phyloP scores from a whole-genome alignment of 2,113 vertebrate genomes.

The Macroglossus sobrinus region DNA sequence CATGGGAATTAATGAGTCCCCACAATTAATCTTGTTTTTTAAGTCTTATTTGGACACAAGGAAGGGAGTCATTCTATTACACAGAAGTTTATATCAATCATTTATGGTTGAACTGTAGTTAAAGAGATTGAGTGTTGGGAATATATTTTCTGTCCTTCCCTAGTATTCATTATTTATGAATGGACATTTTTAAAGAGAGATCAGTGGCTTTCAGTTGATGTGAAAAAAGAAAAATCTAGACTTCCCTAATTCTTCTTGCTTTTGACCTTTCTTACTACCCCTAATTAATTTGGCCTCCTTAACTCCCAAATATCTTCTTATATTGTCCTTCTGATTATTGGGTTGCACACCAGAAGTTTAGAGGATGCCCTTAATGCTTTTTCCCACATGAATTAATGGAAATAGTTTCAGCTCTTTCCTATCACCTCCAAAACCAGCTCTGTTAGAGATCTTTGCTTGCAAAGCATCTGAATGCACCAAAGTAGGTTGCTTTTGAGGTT shows the following conservation, averaged over 20 bases:
- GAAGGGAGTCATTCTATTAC: not conserved
- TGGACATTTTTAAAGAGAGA: not conserved
- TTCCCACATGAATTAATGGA: not conserved
- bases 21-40: not conserved
- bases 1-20: not conserved
- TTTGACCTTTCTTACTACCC: not conserved
- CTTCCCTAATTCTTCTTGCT: not conserved
- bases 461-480: conserved; percentile 30
- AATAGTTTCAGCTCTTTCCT: not conserved
- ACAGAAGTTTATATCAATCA: not conserved
- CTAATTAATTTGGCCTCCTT: not conserved
- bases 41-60: not conserved
- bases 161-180: not conserved
- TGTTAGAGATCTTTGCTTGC: not conserved
- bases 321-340: not conserved
- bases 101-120: not conserved
- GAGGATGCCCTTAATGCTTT: not conserved
- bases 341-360: not conserved
- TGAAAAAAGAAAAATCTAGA: not conserved
- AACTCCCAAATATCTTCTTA: not conserved
- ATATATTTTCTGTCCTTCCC: not conserved
- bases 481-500: not conserved
- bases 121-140: not conserved
- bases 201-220: not conserved
- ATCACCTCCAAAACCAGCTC: not conserved